Base-by-base conservation (phyloP, 2,888 invertebrate species). In the Clostera curtula region DNA sequence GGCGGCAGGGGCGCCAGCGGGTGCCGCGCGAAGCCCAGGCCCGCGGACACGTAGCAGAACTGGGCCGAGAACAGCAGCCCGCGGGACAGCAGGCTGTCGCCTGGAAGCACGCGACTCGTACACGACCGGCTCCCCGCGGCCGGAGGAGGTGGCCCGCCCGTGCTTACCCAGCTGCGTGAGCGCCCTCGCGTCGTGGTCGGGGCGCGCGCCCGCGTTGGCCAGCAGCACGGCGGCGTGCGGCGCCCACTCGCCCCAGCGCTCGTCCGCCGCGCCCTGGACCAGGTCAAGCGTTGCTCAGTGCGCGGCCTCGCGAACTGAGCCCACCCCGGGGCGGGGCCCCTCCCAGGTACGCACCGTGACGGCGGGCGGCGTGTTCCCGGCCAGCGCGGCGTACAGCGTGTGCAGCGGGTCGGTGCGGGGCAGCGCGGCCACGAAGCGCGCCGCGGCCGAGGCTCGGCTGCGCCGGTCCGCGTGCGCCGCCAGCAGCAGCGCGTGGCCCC, bases 181-280 rank as follows among this genome's bases (percentile, higher is more conserved):
- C 4, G 92, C 90, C 56, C 90, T 89, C 5, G 89, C 86, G 77
- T 94, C 93, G 30, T 91, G 83, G 45, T 94, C 94, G 1, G 93
- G 90, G 36, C 89, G 87, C 41, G 87, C 85, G 6, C 92, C 88
- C 7, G 91, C 88, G 74, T 96, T 96, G 36, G 97, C 92, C 27
- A 98, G 86, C 51, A 99, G 90, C 89, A 98, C 95, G 34, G 98
- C 97, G 29, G 97, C 87, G 85, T 99, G 98, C 11, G 97, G 95
- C 36, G 96, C 88, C 98, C 98, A 99, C 77, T 97, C 97, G 29
- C 90, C 93, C 93, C 93, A 93, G 47, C 89, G 89, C 50, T 89
- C 89, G 62, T 93, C 93, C 15, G 86, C 64, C 41, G 87, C 86
- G 55, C 88, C 86, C 90, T 90, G 64, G 24, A 63, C n/a, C 17